A percentile compares a stretch with the other conserved stretches of the same genome.
Evolutionary conservation across 2,888 invertebrate genomes (phyloP).

Genomic region (Lasioglossum morio): DNA sequence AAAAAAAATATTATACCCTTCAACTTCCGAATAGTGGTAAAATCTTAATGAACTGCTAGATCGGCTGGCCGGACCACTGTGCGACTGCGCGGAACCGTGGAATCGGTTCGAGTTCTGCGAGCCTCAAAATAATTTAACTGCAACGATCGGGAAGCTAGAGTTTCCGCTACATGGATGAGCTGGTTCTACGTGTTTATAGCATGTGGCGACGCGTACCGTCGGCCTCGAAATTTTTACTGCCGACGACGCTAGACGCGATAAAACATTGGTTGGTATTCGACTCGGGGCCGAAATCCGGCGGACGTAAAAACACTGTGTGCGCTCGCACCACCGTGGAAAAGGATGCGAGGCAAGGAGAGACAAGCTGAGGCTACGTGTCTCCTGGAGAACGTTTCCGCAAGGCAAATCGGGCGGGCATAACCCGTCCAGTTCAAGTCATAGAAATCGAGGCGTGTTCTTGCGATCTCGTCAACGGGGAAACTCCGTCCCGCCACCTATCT

Average conservation of each 20-base stretch:
- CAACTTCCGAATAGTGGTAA: no score
- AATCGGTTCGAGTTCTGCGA: background rate
- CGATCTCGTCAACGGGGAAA: constrained; percentile 59
- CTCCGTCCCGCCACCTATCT: constrained; percentile 59
- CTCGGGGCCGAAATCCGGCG: background rate
- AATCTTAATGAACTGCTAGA: no score
- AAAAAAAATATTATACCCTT: no score
- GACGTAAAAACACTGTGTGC: background rate
- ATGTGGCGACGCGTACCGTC: background rate
- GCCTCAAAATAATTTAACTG: background rate
- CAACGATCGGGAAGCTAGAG: background rate
- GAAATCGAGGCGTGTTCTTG: constrained; percentile 34
- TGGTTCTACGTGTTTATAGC: background rate
- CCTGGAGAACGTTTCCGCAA: constrained; percentile 4
- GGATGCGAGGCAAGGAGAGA: background rate
- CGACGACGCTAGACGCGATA: background rate
- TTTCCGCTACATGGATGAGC: background rate
- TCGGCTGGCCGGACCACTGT: no score
- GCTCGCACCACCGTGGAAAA: background rate
- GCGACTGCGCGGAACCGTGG: background rate
- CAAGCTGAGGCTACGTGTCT: background rate
- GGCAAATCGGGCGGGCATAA: constrained; percentile 30
- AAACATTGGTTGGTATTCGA: constrained; percentile 26
- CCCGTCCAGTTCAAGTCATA: constrained; percentile 10
- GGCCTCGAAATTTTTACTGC: background rate